A percentile compares a stretch with the other conserved stretches of the same genome.
Evolutionary conservation across 2,113 vertebrate genomes (phyloP).

Genomic region (Gnathonemus longibarbis): DNA sequence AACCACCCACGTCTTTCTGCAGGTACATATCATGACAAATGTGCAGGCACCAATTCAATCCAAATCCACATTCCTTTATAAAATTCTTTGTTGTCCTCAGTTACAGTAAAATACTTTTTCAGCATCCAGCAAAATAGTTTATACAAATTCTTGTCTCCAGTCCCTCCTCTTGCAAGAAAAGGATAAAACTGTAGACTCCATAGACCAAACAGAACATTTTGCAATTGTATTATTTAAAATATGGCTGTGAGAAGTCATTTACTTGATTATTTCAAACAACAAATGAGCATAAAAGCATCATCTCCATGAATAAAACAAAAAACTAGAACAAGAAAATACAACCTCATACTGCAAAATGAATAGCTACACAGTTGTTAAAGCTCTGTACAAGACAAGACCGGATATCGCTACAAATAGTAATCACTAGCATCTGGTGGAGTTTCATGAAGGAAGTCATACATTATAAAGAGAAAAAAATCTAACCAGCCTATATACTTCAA

Average conservation of each 20-base stretch:
- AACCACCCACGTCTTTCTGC: background rate
- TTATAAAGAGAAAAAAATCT: conserved; percentile 3
- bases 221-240: conserved; percentile 17
- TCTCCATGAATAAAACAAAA: conserved; percentile 5
- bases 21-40: conserved; percentile 1
- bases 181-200: background rate
- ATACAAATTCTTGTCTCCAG: conserved; percentile 26
- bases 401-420: background rate
- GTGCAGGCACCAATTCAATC: conserved; percentile 12
- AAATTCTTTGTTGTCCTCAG: conserved; percentile 22
- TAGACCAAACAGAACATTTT: conserved; percentile 14
- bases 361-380: background rate
- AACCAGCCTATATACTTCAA: conserved; percentile 1
- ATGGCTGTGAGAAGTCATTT: conserved; percentile 21
- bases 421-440: conserved; percentile 14
- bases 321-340: background rate
- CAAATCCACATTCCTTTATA: conserved; percentile 29
- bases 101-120: conserved; percentile 30
- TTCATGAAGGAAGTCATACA: background rate
- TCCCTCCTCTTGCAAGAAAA: conserved; percentile 15
- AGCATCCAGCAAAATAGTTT: conserved; percentile 24
- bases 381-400: conserved; percentile 18
- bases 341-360: conserved; percentile 7
- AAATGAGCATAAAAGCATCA: conserved; percentile 15
- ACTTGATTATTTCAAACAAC: conserved; percentile 18